phyloP scores from a whole-genome alignment of 2,797 vertebrate species.

The Silurus lanzhouensis region DNA sequence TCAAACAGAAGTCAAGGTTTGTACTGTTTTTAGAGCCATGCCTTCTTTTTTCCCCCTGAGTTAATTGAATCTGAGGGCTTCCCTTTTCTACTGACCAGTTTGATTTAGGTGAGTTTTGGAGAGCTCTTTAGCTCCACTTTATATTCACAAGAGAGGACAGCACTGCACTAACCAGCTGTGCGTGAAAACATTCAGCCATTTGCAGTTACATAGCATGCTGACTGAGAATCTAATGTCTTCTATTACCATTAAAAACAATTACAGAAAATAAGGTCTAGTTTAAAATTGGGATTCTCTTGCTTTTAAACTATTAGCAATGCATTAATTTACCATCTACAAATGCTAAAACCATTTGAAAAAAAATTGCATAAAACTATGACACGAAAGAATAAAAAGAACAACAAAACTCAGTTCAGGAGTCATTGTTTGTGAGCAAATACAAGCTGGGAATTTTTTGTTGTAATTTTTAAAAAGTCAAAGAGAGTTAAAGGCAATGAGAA shows the following conservation, averaged over 20 bases:
- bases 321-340: constrained; percentile 12
- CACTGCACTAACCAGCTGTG: constrained; percentile 54
- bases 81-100: constrained; percentile 50
- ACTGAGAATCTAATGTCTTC: constrained; percentile 45
- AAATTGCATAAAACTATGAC: background rate
- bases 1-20: constrained; percentile 31
- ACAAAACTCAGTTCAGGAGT: background rate
- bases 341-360: background rate
- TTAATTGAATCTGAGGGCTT: constrained; percentile 53
- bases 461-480: background rate
- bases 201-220: constrained; percentile 39
- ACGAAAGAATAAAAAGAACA: background rate
- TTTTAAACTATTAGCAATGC: background rate
- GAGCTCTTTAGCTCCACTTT: constrained; percentile 53
- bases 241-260: constrained; percentile 46
- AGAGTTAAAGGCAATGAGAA: background rate
- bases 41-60: constrained; percentile 34
- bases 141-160: constrained; percentile 48
- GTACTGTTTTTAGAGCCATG: constrained; percentile 22
- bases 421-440: background rate
- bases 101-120: constrained; percentile 51
- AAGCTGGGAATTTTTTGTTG: background rate
- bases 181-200: constrained; percentile 38
- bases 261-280: constrained; percentile 19
- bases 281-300: constrained; percentile 10